Conservation (phyloP, 2,888 invertebrate species). For the Catocala sponsa region DNA sequence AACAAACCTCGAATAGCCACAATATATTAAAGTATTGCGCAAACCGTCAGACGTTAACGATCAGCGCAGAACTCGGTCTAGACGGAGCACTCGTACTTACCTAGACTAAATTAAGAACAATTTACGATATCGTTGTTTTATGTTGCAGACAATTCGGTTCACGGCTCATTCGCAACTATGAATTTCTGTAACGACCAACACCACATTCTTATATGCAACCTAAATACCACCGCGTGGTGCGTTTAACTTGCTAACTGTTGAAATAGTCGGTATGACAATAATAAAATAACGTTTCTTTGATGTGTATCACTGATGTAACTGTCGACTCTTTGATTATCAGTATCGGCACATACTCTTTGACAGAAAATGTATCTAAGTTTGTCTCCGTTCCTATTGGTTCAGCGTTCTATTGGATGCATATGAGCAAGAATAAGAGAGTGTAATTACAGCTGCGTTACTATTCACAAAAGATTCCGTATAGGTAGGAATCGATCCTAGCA, state of each 20-base stretch:
- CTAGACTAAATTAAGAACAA: conserved; percentile 80
- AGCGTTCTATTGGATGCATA: too few relatives aligned
- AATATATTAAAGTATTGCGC: conserved; percentile 49
- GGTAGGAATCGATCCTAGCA: too few relatives aligned
- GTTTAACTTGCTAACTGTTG: conserved; percentile 34
- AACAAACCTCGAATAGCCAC: too few relatives aligned
- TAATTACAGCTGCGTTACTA: too few relatives aligned
- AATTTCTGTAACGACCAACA: conserved; percentile 61
- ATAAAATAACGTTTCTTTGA: conserved; percentile 36
- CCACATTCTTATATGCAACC: conserved; percentile 59
- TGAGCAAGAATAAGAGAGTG: too few relatives aligned
- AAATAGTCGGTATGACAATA: conserved; percentile 32
- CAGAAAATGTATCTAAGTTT: too few relatives aligned
- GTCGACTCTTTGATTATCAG: too few relatives aligned
- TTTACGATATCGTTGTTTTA: conserved; percentile 78
- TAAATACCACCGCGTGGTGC: conserved; percentile 52
- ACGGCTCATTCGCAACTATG: conserved; percentile 70
- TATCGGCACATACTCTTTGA: too few relatives aligned
- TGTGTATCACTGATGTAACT: conserved; percentile 2
- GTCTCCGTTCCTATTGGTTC: too few relatives aligned
- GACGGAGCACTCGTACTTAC: conserved; percentile 62
- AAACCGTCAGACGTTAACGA: conserved; percentile 59
- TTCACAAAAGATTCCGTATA: too few relatives aligned
- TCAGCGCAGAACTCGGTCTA: conserved; percentile 56
- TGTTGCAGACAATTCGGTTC: conserved; percentile 80